Evolutionary conservation across 2,113 vertebrate genomes (phyloP), one percentile per base, ranked within the genome.

Genomic region (Cynocephalus volans): DNA sequence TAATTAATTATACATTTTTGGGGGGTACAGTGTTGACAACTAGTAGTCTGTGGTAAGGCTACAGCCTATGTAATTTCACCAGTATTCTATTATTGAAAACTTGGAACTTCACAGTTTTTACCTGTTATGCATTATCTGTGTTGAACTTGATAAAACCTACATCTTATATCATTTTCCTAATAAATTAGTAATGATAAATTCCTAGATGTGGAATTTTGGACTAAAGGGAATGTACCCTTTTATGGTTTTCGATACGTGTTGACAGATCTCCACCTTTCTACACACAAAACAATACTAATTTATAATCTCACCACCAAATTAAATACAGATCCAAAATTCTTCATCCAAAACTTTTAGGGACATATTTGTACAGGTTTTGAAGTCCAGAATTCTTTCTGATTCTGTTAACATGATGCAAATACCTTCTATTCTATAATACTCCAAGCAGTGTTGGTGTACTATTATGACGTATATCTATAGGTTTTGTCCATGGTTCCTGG

Each of bases 311-410:
- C 7, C 1, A 45, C 69, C 70, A 91, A 21, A 58, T 88, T 76
- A 76, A 88, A 87, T 31, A 75, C 3, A 75, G 21, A 58, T 36
- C 23, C 7, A 45, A 1, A 24, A 31, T 70, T 86, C 7, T 3
- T 64, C 41, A 79, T 45, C 23, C 4, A 54, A 72, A 93, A 58
- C 21, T 56, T 56, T 67, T 48, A 76, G 23, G 52, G n/a, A 77
- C 52, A 90, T 48, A 56, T 0, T 41, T 41, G 41, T 41, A 41
- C 41, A 45, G 0, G 15, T 80, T 95, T 75, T 45, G 5, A 58
- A 83, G 83, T 79, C 50, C 33, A 93, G 64, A 92, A 45, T 82
- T 93, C 41, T 86, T 77, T 82, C 41, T 48, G 28, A 69, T 85
- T 77, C 96, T 86, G 60, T n/a, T 89, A 72, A 86, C 15, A 21